These are phyloP conservation scores for Tauraco erythrolophus DNA, from an alignment of 2,113 vertebrate species.

Conservation along the genomic window DNA sequence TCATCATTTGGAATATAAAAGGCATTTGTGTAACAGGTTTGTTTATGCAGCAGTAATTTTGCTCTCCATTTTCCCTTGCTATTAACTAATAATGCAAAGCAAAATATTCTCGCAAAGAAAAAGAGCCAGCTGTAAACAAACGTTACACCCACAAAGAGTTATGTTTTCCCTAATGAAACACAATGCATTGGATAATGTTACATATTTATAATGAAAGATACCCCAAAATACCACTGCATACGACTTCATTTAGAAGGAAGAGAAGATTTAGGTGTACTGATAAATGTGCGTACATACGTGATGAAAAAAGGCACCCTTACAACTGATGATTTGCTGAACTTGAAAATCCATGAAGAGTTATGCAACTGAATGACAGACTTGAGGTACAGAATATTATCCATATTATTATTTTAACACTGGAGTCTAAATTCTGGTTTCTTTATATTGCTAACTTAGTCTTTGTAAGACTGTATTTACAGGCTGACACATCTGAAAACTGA, in stretches of 20 bases:
- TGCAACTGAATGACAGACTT: background rate
- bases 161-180: background rate
- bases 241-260: background rate
- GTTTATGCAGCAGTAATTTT: slow-evolving; percentile 48
- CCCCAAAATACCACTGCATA: background rate
- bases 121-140: slow-evolving; percentile 27
- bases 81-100: slow-evolving; percentile 32
- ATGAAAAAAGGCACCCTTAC: background rate
- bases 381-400: background rate
- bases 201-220: background rate
- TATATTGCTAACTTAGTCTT: background rate
- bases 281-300: background rate
- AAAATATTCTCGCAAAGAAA: slow-evolving; percentile 10
- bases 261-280: background rate
- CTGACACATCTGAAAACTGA: slow-evolving; percentile 1
- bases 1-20: background rate
- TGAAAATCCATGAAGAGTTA: background rate
- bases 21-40: background rate
- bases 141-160: background rate
- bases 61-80: background rate
- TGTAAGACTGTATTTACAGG: background rate
- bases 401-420: background rate
- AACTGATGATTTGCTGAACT: background rate
- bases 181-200: background rate
- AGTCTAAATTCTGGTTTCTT: background rate